Percentiles rank a stretch among this genome's conserved stretches.
phyloP scores from a whole-genome alignment of 1,140 invertebrate species.

The Ceratoteleas bidentatus region DNA sequence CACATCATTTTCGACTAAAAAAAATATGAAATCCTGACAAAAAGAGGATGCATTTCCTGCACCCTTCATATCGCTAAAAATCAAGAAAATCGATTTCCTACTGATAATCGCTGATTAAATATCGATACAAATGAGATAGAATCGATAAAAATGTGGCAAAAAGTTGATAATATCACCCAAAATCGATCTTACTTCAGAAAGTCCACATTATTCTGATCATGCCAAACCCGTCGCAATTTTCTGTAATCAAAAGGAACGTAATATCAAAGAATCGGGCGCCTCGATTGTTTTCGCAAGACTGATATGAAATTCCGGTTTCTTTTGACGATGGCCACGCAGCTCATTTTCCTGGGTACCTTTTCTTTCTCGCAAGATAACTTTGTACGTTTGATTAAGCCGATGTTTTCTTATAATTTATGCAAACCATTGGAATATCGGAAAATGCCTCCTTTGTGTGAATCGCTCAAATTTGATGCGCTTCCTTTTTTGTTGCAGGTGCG shows the following conservation, averaged over 20 bases:
- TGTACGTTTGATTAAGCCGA: conserved; percentile 33
- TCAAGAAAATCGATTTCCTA: too few species aligned
- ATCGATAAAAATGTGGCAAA: too few species aligned
- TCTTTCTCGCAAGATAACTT: conserved; percentile 24
- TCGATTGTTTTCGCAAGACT: neutral
- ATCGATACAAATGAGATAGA: too few species aligned
- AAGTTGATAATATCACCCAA: too few species aligned
- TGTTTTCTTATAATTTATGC: conserved; percentile 50
- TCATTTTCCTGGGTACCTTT: neutral
- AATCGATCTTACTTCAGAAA: too few species aligned
- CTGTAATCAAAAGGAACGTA: neutral
- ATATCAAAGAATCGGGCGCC: neutral
- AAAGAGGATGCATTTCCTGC: too few species aligned
- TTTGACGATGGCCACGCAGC: conserved; percentile 9
- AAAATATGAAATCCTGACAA: too few species aligned
- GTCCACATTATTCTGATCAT: neutral
- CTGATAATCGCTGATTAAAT: too few species aligned
- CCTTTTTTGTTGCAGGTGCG: conserved; percentile 85
- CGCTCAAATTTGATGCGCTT: conserved; percentile 33
- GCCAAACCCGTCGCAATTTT: neutral
- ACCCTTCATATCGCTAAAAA: too few species aligned
- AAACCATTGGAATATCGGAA: conserved; percentile 36
- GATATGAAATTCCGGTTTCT: conserved; percentile 12
- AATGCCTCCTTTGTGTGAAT: conserved; percentile 33
- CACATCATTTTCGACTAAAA: too few species aligned